A percentile compares a stretch with the other conserved stretches of the same genome.
phyloP scores from a whole-genome alignment of 2,888 invertebrate species.

The Lasius platythorax region DNA sequence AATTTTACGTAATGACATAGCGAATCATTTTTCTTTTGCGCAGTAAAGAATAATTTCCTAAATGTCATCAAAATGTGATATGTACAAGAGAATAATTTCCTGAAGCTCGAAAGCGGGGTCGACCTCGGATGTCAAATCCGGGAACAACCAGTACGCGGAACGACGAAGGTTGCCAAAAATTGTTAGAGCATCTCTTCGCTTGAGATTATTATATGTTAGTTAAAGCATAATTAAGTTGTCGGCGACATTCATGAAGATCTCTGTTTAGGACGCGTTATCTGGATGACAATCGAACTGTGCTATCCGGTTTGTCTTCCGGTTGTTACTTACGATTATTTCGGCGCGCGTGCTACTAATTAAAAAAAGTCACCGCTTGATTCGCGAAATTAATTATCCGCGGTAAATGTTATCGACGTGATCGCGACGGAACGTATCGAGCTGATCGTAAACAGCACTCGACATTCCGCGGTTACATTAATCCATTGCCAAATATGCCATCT shows the following conservation, averaged over 20 bases:
- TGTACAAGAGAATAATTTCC: conserved; percentile 39
- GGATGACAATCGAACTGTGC: not conserved
- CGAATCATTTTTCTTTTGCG: conserved; percentile 21
- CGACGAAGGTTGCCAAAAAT: conserved; percentile 22
- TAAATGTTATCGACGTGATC: conserved; percentile 28
- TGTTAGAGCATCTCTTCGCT: conserved; percentile 8
- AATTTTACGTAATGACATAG: conserved; percentile 3
- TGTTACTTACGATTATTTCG: conserved; percentile 19
- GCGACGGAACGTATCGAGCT: conserved; percentile 63
- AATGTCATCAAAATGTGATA: conserved; percentile 28
- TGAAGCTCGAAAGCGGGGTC: not conserved
- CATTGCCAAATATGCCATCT: conserved; percentile 72
- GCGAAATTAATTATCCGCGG: conserved; percentile 59
- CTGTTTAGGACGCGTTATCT: not conserved
- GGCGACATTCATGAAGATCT: not conserved
- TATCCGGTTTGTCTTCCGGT: conserved; percentile 31
- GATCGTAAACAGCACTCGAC: conserved; percentile 73
- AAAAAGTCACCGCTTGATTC: conserved; percentile 41
- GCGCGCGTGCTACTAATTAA: conserved; percentile 36
- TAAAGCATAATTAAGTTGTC: conserved; percentile 37
- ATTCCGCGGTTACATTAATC: conserved; percentile 78
- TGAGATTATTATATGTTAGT: conserved; percentile 42
- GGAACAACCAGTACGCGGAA: conserved; percentile 22
- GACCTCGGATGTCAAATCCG: conserved; percentile 9
- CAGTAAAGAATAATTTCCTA: conserved; percentile 37